A percentile compares a stretch with the other conserved stretches of the same genome.
These are phyloP conservation scores for Drosophila miranda DNA, from an alignment of 1,140 invertebrate species.

Conservation along the genomic window DNA sequence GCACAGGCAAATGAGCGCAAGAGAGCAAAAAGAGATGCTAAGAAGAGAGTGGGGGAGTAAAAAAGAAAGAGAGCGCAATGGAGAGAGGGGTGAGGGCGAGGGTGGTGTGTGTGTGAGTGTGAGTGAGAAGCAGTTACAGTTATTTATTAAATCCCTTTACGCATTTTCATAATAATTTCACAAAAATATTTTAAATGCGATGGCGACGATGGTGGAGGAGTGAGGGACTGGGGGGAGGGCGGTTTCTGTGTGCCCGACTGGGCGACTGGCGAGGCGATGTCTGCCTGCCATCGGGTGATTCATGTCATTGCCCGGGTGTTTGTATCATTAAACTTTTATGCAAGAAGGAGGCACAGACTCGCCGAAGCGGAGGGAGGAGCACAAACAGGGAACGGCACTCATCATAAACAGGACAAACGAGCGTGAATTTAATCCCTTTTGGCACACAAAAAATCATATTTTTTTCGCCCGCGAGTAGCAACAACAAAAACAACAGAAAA, in stretches of 20 bases:
- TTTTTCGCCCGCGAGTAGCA: slow-evolving; percentile 24
- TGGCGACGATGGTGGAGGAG: slow-evolving; percentile 4
- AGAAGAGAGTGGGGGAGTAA: background rate
- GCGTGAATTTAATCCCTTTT: slow-evolving; percentile 79
- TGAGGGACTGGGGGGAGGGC: background rate
- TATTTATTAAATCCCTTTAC: slow-evolving; percentile 82
- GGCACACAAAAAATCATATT: slow-evolving; percentile 74
- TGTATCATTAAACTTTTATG: slow-evolving; percentile 72
- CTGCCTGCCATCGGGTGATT: slow-evolving; percentile 65
- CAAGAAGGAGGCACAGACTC: slow-evolving; percentile 30
- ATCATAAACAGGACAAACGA: slow-evolving; percentile 75
- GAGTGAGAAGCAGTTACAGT: slow-evolving; percentile 77
- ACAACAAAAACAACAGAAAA: slow-evolving; percentile 27
- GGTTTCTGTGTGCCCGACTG: background rate
- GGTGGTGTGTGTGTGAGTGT: slow-evolving; percentile 10
- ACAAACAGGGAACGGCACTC: slow-evolving; percentile 46
- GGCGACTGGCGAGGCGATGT: slow-evolving; percentile 14
- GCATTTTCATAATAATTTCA: slow-evolving; percentile 82
- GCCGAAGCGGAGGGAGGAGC: background rate
- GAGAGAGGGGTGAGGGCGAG: background rate
- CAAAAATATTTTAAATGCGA: slow-evolving; percentile 77
- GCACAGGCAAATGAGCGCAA: slow-evolving; percentile 57
- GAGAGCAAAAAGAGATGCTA: slow-evolving; percentile 6
- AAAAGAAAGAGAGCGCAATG: background rate
- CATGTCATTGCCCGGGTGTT: slow-evolving; percentile 57